Evolutionary conservation across 2,888 invertebrate species (phyloP).

Genomic region (Ophioninae sp.): DNA sequence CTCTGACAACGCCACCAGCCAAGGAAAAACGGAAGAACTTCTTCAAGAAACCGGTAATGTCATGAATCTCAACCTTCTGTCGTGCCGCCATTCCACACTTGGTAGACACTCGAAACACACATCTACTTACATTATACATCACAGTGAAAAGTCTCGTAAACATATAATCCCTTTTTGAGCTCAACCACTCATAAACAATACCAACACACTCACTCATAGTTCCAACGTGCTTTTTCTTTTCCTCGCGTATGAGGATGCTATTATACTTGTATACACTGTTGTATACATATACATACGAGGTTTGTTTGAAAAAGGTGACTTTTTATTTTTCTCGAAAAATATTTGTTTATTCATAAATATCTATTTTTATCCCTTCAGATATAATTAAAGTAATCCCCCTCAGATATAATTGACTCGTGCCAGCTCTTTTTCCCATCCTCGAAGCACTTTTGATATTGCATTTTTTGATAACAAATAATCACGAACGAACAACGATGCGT

Average conservation of each 20-base stretch:
- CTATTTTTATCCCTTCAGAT: too few species aligned
- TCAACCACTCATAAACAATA: conserved; percentile 4
- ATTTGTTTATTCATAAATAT: too few species aligned
- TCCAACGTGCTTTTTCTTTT: conserved; percentile 23
- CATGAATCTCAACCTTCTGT: conserved; percentile 36
- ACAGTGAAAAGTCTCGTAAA: conserved; percentile 12
- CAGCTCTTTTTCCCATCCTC: too few species aligned
- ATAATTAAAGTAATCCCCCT: too few species aligned
- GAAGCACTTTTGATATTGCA: too few species aligned
- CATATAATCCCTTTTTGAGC: conserved; percentile 16
- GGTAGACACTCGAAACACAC: conserved; percentile 10
- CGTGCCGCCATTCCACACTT: not conserved
- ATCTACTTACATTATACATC: conserved; percentile 16
- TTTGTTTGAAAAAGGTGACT: too few species aligned
- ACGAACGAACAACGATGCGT: too few species aligned
- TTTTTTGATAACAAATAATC: too few species aligned
- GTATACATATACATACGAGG: too few species aligned
- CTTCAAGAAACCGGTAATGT: conserved; percentile 92
- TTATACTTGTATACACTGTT: too few species aligned
- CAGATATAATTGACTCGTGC: too few species aligned
- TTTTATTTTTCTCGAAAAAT: too few species aligned
- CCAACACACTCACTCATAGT: not conserved
- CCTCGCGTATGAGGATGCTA: conserved; percentile 22
- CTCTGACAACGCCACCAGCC: conserved; percentile 92
- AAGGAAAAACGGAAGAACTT: conserved; percentile 99